Evolutionary conservation across 2,113 vertebrate genomes (phyloP).

Genomic region (Ochotona princeps): DNA sequence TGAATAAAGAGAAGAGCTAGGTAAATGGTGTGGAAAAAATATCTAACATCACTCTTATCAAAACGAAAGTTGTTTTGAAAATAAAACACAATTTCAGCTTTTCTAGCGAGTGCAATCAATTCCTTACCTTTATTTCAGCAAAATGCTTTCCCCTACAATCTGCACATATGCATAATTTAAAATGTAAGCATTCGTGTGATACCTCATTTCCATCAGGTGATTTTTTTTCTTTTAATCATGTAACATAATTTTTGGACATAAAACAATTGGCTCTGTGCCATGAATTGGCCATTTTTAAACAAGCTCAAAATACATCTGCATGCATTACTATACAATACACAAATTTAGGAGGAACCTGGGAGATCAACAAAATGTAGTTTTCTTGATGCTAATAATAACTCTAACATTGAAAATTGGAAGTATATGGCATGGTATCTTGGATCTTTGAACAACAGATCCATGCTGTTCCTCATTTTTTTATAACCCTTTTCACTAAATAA

Average conservation of each 20-base stretch:
- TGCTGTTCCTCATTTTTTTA: background rate
- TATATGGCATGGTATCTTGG: background rate
- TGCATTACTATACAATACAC: background rate
- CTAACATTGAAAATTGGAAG: background rate
- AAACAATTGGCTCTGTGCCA: slow-evolving; percentile 43
- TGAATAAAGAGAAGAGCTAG: slow-evolving; percentile 72
- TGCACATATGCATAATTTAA: background rate
- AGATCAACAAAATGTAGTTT: slow-evolving; percentile 45
- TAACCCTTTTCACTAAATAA: slow-evolving; percentile 35
- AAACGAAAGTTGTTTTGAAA: slow-evolving; percentile 74
- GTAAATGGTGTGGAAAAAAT: slow-evolving; percentile 73
- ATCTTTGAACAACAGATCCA: slow-evolving; percentile 20
- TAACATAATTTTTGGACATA: slow-evolving; percentile 51
- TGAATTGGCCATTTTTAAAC: background rate
- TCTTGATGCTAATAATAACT: slow-evolving; percentile 18
- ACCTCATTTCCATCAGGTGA: background rate
- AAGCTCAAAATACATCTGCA: background rate
- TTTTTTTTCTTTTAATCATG: slow-evolving; percentile 42
- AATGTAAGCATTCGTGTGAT: background rate
- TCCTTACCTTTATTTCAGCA: slow-evolving; percentile 53
- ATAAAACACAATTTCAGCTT: slow-evolving; percentile 67
- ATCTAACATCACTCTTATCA: slow-evolving; percentile 62
- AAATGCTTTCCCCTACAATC: background rate
- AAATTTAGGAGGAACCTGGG: background rate
- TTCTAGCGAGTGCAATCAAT: background rate